Percentiles rank a stretch among this genome's conserved stretches.
Conservation (phyloP, 2,113 vertebrate genomes). For the Oreochromis niloticus region DNA sequence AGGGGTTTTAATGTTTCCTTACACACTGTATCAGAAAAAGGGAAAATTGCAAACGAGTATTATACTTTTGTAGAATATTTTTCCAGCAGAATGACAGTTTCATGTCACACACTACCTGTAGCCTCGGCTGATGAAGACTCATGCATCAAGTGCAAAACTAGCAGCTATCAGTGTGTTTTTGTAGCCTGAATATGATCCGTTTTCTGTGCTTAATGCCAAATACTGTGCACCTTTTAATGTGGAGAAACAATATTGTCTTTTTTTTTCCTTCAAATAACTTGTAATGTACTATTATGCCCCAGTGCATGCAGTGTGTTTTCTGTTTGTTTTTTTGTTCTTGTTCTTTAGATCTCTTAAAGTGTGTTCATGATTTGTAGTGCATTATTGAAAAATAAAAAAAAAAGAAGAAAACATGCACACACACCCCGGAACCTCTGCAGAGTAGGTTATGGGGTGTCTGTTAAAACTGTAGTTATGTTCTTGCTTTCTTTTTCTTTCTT, state of each 20-base stretch:
- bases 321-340: constrained; percentile 48
- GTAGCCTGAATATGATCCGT: constrained; percentile 39
- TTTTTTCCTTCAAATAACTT: constrained; percentile 35
- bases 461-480: constrained; percentile 1
- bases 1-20: constrained; percentile 25
- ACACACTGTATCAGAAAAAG: constrained; percentile 21
- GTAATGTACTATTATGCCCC: constrained; percentile 59
- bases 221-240: constrained; percentile 68
- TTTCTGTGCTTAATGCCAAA: constrained; percentile 74
- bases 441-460: not conserved
- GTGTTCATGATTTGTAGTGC: constrained; percentile 72
- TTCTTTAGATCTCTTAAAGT: constrained; percentile 60
- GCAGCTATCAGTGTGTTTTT: constrained; percentile 35
- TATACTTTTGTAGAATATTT: constrained; percentile 74
- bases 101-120: constrained; percentile 36
- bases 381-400: constrained; percentile 64
- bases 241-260: constrained; percentile 55
- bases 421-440: not conserved
- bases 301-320: constrained; percentile 71
- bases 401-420: not conserved
- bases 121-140: constrained; percentile 58
- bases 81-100: constrained; percentile 53
- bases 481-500: not conserved
- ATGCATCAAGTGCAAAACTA: constrained; percentile 44
- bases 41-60: constrained; percentile 29